Evolutionary conservation across 2,888 invertebrate genomes (phyloP), one percentile per base, ranked within the genome.

Genomic region (Napeogenes sylphis): DNA sequence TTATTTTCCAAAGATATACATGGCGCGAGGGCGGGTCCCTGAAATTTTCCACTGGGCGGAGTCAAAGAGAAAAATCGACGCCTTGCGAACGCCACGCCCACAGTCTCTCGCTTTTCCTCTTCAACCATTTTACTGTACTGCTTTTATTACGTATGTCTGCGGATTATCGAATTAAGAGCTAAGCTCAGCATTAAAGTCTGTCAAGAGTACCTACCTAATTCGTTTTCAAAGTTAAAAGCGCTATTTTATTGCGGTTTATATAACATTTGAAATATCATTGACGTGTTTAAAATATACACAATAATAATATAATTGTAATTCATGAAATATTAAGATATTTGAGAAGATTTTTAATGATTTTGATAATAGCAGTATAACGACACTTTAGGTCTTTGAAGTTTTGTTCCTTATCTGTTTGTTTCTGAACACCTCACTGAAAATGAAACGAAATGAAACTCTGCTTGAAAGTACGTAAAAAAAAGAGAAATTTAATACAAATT

Each of bases 51-150:
- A 67, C 76, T 85, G 89, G 90, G 89, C 87, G 89, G 89, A 76
- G 88, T 79, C 78, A 72, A 61, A 63, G 77, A 81, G 83, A 90
- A 90, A 90, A 89, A 88, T 85, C 70, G 74, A 81, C 89, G 88
- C 90, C 90, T 87, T 83, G 75, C 74, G 59, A 67, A 55, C 54
- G 81, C 85, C 88, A 89, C 90, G 89, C 90, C 90, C 79, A 81
- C 69, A 68, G 61, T 68, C 70, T 73, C 72, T 74, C 75, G 81
- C 77, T 77, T 77, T 78, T 75, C 75, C 73, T 66, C 64, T 68
- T 67, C 68, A 70, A 73, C 67, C 75, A 75, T 74, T 81, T 72
- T 77, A 77, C 79, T 81, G 73, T 72, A 75, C 76, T 76, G 75
- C 75, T 77, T 80, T 81, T 80, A 82, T 81, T 77, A 74, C 71